Conservation (phyloP, 2,797 vertebrate species). For the Pangasius mekongensis region DNA sequence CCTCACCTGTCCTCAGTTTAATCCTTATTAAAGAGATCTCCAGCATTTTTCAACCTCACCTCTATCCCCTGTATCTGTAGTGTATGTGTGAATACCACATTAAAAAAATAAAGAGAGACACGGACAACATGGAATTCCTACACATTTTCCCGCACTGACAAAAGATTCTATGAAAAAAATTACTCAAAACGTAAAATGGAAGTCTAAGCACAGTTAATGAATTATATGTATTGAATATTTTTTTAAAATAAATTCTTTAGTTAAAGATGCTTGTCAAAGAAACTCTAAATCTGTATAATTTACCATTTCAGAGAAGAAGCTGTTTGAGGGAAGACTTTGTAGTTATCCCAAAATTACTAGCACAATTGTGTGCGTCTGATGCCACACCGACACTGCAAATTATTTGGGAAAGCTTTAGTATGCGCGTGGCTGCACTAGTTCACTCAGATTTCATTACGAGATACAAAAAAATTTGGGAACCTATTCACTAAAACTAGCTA, state of each 20-base stretch:
- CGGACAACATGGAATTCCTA: background rate
- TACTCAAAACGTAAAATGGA: background rate
- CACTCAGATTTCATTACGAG: background rate
- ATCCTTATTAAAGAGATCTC: slow-evolving; percentile 4
- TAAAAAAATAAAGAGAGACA: background rate
- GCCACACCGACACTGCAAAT: background rate
- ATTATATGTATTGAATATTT: too few species aligned
- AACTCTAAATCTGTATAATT: too few species aligned
- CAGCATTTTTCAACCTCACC: background rate
- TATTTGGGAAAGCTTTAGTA: background rate
- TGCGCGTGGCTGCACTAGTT: background rate
- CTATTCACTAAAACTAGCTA: background rate
- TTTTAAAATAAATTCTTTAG: too few species aligned
- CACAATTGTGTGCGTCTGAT: too few species aligned
- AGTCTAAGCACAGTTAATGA: too few species aligned
- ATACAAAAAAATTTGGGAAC: background rate
- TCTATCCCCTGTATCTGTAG: background rate
- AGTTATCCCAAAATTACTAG: background rate
- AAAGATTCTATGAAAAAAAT: too few species aligned
- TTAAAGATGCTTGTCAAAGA: too few species aligned
- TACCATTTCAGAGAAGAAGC: background rate
- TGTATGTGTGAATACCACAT: background rate
- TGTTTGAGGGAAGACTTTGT: background rate
- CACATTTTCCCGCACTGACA: background rate
- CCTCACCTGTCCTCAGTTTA: slow-evolving; percentile 19